phyloP scores from a whole-genome alignment of 1,140 invertebrate genomes.

The Meteorus sp. region DNA sequence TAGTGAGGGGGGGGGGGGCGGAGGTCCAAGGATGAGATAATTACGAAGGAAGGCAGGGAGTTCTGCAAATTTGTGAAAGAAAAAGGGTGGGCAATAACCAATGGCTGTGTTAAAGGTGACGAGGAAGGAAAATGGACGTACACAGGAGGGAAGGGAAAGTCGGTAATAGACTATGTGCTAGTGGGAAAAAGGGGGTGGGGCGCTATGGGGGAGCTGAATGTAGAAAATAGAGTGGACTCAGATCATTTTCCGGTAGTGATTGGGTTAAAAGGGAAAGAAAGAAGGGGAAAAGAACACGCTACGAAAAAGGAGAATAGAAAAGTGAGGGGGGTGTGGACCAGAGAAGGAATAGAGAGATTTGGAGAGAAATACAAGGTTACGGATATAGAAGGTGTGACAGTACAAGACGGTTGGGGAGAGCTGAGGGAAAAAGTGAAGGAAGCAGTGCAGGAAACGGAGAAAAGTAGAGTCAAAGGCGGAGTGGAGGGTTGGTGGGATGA shows the following conservation, averaged over 20 bases:
- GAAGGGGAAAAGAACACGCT: background rate
- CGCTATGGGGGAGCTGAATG: conserved; percentile 8
- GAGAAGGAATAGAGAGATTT: background rate
- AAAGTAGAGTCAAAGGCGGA: background rate
- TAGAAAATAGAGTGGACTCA: conserved; percentile 13
- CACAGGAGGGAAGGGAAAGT: conserved; percentile 11
- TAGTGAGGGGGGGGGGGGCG: background rate
- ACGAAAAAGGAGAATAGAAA: background rate
- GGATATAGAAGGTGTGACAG: conserved; percentile 1
- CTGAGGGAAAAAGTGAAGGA: background rate
- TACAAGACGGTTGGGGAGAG: background rate
- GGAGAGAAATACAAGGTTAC: background rate
- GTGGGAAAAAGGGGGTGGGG: background rate
- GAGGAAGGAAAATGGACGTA: conserved; percentile 28
- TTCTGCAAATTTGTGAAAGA: conserved; percentile 11
- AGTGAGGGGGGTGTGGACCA: background rate
- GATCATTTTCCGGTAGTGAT: conserved; percentile 16
- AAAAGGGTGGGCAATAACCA: conserved; percentile 27
- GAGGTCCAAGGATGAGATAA: conserved; percentile 22
- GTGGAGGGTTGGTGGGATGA: background rate
- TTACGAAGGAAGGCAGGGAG: conserved; percentile 24
- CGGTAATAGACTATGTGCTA: conserved; percentile 21
- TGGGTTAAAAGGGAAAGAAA: background rate
- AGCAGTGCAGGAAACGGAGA: background rate
- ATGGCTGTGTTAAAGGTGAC: conserved; percentile 26